Evolutionary conservation across 2,113 vertebrate species (phyloP), one percentile per base, ranked within the genome.

Genomic region (Gallinago jamesoni): DNA sequence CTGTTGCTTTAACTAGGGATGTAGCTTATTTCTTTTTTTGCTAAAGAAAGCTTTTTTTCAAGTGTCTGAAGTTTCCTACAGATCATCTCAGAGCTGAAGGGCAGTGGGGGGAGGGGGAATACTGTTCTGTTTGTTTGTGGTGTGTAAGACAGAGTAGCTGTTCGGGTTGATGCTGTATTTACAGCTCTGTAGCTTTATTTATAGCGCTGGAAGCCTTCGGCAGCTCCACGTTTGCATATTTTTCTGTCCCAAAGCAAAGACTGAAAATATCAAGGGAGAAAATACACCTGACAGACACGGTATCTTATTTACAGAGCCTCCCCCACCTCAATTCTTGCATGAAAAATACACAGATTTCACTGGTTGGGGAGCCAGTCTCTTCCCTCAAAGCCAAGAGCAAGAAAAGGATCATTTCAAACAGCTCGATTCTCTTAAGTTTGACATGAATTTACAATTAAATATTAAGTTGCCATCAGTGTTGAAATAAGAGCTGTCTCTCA

Each of bases 31-130:
- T 19, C 41, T 18, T 2, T 10, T 68, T 76, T 43, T 41, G 4
- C 19, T 81, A 74, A 69, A 63, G 47, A 67, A 50, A 70, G 16
- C 19, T 25, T 52, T 84, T 57, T 57, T 67, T 12, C 50, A 62
- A 24, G 43, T 66, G 9, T 39, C 17, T 64, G 33, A 75, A 59
- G 59, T 16, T 68, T 52, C 15, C 19, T 52, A n/a, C 12, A 50
- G 9, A 60, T 81, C 30, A 52, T 8, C 39, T 53, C 43, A 31
- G 70, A 79, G 57, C 43, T 63, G 33, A 52, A 30, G 33, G 27
- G 28, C 2, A 8, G 23, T 3, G 9, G 19, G 47, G 1, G 4
- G 30, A 5, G 53, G 8, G 27, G 9, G 14, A 77, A 59, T 2
- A 53, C 52, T 53, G 52, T 28, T 28, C 52, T 53, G 52, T 53